Percentiles rank a stretch among this genome's conserved stretches.
Evolutionary conservation across 2,113 vertebrate genomes (phyloP).

Genomic region (Globicephala melas): DNA sequence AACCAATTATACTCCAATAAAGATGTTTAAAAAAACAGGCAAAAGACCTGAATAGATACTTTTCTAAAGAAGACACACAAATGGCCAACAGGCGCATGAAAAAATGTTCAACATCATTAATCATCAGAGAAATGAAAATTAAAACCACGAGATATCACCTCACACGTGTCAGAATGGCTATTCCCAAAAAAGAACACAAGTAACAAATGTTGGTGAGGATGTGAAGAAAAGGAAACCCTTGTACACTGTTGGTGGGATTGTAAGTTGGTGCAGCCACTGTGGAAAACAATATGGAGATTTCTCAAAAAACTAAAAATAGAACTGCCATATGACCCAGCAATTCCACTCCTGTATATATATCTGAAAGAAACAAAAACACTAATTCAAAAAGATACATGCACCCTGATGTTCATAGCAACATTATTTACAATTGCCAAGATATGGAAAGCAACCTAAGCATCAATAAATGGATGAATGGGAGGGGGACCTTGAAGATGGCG

Average conservation of each 20-base stretch:
- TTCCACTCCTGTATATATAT: not conserved
- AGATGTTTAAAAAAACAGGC: too few species aligned
- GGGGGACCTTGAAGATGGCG: too few species aligned
- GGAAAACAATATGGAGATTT: not conserved
- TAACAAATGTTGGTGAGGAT: not conserved
- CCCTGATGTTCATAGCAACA: not conserved
- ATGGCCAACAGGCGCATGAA: not conserved
- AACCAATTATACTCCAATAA: too few species aligned
- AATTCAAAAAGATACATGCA: not conserved
- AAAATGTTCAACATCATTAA: not conserved
- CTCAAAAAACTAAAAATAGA: not conserved
- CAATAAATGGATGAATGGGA: not conserved
- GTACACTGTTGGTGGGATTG: not conserved
- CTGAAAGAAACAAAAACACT: not conserved
- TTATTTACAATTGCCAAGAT: not conserved
- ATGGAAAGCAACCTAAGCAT: not conserved
- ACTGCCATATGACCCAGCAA: not conserved
- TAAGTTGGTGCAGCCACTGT: not conserved
- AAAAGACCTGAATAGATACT: not conserved
- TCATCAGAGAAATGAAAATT: not conserved
- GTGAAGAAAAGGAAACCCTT: not conserved
- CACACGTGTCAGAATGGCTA: not conserved
- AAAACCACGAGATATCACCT: not conserved
- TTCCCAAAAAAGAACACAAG: not conserved
- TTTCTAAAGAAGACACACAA: not conserved